Percentiles rank a stretch among this genome's conserved stretches.
phyloP scores from a whole-genome alignment of 2,113 vertebrate species.

The Psettodes erumei region DNA sequence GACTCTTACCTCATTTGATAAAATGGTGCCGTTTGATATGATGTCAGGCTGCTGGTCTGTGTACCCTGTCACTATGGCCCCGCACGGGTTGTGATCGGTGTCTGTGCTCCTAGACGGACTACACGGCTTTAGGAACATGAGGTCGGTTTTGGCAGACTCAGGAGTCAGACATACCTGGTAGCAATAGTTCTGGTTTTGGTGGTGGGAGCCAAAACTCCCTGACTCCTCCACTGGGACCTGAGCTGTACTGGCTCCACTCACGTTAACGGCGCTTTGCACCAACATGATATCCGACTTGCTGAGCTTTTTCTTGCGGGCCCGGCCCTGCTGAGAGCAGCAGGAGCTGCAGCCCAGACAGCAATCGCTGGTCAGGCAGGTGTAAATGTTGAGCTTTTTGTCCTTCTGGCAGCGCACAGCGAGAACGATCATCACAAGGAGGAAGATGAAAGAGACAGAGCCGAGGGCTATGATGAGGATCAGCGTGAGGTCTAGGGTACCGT shows the following conservation, averaged over 20 bases:
- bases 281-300: conserved; percentile 99
- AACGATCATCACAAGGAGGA: conserved; percentile 96
- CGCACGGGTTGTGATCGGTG: conserved; percentile 93
- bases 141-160: conserved; percentile 97
- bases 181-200: conserved; percentile 97
- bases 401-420: conserved; percentile 96
- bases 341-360: conserved; percentile 91
- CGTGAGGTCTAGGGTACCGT: conserved; percentile 90
- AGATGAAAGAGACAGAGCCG: conserved; percentile 95
- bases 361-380: conserved; percentile 91
- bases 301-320: conserved; percentile 96
- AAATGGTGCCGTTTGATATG: conserved; percentile 96
- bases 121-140: conserved; percentile 98
- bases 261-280: conserved; percentile 89
- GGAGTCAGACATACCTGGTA: conserved; percentile 99
- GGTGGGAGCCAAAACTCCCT: conserved; percentile 91
- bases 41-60: conserved; percentile 97
- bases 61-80: conserved; percentile 92
- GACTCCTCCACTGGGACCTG: conserved; percentile 91
- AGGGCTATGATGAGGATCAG: conserved; percentile 97
- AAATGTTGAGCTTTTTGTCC: conserved; percentile 96
- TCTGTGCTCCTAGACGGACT: conserved; percentile 93
- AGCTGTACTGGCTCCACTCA: conserved; percentile 83
- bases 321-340: conserved; percentile 91
- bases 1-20: conserved; percentile 94